These are phyloP conservation scores for Cyprinodon tularosa DNA, from an alignment of 2,113 vertebrate genomes.

Conservation along the genomic window DNA sequence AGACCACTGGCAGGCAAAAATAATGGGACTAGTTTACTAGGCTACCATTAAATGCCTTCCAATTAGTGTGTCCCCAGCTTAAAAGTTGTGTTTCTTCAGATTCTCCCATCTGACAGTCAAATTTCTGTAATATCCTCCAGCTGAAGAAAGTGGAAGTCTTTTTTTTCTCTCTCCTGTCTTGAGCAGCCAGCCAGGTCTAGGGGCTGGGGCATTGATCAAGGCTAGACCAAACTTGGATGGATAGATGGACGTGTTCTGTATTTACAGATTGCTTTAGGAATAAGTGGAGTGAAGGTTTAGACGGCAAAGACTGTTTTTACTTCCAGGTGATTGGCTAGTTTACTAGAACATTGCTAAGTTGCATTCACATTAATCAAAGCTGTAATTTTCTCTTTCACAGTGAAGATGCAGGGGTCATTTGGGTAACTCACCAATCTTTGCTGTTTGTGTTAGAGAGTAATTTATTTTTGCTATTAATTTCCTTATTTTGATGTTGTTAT, in stretches of 20 bases:
- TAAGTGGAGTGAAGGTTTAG: neutral
- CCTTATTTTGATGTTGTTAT: neutral
- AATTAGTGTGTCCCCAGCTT: too few relatives aligned
- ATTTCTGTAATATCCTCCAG: too few relatives aligned
- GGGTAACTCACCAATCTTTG: neutral
- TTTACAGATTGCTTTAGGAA: neutral
- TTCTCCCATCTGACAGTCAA: too few relatives aligned
- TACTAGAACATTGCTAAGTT: neutral
- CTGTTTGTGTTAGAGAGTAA: neutral
- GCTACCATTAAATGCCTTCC: too few relatives aligned
- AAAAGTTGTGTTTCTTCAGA: too few relatives aligned
- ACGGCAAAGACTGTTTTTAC: constrained; percentile 1
- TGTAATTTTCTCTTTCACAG: constrained; percentile 3
- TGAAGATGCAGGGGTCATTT: neutral
- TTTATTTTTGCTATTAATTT: constrained; percentile 1
- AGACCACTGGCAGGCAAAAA: too few relatives aligned
- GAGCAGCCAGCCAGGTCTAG: too few relatives aligned
- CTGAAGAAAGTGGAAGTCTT: too few relatives aligned
- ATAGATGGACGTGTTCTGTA: neutral
- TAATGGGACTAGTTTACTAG: too few relatives aligned
- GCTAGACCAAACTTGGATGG: too few relatives aligned
- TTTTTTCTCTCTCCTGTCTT: too few relatives aligned
- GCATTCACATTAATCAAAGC: neutral
- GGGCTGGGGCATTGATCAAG: too few relatives aligned
- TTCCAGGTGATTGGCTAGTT: neutral